Percentiles rank a stretch among this genome's conserved stretches.
phyloP scores from a whole-genome alignment of 2,797 vertebrate genomes.

The Siniperca obscura region DNA sequence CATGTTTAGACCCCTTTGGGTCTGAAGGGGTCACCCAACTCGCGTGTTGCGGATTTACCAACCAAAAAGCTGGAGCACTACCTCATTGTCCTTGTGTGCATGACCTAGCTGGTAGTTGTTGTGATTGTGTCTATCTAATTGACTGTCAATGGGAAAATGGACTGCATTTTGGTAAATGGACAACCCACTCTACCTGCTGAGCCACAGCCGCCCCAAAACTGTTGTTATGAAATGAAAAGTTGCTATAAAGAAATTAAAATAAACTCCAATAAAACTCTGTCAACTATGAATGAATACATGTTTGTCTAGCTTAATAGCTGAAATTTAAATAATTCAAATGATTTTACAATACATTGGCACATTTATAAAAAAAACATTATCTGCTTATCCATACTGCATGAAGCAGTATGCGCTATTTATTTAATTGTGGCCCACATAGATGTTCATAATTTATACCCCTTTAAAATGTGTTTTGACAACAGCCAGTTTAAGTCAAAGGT shows the following conservation, averaged over 20 bases:
- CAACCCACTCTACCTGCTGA: too few relatives aligned
- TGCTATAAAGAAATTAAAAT: background rate
- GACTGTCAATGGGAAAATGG: background rate
- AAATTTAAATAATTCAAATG: background rate
- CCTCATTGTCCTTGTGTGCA: background rate
- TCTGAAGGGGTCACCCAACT: background rate
- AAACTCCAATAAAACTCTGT: background rate
- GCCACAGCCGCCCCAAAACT: too few relatives aligned
- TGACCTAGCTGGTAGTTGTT: background rate
- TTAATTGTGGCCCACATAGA: background rate
- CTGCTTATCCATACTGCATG: background rate
- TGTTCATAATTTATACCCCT: background rate
- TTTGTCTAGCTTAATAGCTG: background rate
- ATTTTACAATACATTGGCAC: background rate
- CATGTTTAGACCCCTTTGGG: background rate
- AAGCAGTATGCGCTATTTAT: background rate
- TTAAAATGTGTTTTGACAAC: slow-evolving; percentile 11
- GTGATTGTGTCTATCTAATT: background rate
- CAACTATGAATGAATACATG: background rate
- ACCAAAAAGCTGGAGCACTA: background rate
- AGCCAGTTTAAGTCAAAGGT: background rate
- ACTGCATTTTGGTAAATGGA: too few relatives aligned
- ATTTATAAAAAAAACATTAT: background rate
- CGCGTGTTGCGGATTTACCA: background rate
- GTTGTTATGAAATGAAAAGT: background rate